phyloP scores from a whole-genome alignment of 1,140 invertebrate genomes.

The Calephelis virginiensis region DNA sequence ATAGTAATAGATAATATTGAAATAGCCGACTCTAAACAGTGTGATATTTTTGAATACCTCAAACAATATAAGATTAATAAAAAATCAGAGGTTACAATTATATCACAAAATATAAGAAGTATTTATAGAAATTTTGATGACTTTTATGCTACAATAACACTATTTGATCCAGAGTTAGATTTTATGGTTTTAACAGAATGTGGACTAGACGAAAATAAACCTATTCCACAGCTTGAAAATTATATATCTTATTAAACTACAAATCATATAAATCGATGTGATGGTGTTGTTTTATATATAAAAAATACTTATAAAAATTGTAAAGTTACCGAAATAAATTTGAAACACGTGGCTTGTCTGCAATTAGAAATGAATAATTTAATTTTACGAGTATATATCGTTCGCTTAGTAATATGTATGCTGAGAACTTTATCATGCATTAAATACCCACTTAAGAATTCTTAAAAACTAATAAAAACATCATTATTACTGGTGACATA shows the following conservation, averaged over 20 bases:
- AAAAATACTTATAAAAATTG: no score
- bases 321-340: no score
- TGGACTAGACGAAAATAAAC: neutral
- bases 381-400: neutral
- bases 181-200: no score
- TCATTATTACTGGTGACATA: neutral
- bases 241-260: neutral
- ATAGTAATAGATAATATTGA: no score
- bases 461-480: neutral
- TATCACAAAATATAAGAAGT: neutral
- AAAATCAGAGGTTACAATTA: neutral
- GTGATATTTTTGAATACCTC: neutral
- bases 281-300: no score
- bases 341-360: no score
- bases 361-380: neutral
- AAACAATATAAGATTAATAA: neutral
- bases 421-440: neutral
- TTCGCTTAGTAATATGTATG: neutral
- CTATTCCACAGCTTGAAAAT: neutral
- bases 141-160: neutral
- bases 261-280: neutral
- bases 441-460: neutral
- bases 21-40: no score
- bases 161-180: neutral
- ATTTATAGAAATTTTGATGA: neutral